A percentile compares a stretch with the other conserved stretches of the same genome.
Evolutionary conservation across 2,888 invertebrate genomes (phyloP).

Genomic region (Tholera decimalis): DNA sequence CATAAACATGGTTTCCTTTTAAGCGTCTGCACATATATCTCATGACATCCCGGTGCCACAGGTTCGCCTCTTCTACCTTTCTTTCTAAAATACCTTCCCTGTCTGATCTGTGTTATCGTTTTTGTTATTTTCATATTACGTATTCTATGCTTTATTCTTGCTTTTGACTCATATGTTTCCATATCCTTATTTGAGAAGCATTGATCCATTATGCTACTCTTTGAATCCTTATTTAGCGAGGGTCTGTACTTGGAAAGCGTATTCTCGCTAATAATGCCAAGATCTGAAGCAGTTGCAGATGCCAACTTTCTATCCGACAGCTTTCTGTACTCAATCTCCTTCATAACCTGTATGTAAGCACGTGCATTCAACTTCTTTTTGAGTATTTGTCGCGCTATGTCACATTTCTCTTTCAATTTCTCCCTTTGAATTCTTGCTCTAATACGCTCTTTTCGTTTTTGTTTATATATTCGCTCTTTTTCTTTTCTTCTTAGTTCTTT

Average conservation of each 20-base stretch:
- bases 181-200: slow-evolving; percentile 10
- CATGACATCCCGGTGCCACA: neutral
- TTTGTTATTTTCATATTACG: slow-evolving; percentile 6
- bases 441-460: neutral
- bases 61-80: neutral
- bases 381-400: neutral
- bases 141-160: slow-evolving; percentile 30
- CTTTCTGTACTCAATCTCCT: neutral
- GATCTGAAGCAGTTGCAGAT: slow-evolving; percentile 15
- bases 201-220: neutral
- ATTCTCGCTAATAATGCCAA: slow-evolving; percentile 8
- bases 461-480: neutral
- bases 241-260: neutral
- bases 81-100: slow-evolving; percentile 29
- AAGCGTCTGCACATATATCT: slow-evolving; percentile 5
- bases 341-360: slow-evolving; percentile 26
- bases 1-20: slow-evolving; percentile 37
- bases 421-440: neutral
- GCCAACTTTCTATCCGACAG: neutral
- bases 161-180: slow-evolving; percentile 31
- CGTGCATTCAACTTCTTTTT: slow-evolving; percentile 19
- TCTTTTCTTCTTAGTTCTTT: neutral
- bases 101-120: slow-evolving; percentile 1
- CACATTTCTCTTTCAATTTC: neutral
- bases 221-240: neutral